These are phyloP conservation scores for Elymnias hypermnestra DNA, from an alignment of 1,140 invertebrate species.

Conservation along the genomic window DNA sequence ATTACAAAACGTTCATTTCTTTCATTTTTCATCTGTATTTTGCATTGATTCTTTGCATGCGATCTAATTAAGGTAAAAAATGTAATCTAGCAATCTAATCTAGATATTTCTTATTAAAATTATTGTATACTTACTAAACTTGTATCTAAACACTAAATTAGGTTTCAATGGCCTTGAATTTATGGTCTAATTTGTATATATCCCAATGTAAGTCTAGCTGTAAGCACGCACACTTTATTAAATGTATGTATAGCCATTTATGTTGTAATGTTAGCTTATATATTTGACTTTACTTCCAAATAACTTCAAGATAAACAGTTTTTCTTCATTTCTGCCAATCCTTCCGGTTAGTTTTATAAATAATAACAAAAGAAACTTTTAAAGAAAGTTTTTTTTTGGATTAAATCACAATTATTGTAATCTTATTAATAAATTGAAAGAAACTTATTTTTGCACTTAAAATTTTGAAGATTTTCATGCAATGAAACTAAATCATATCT, in stretches of 20 bases:
- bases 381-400: no score
- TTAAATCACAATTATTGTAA: no score
- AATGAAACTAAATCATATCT: no score
- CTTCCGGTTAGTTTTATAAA: no score
- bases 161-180: conserved; percentile 26
- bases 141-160: conserved; percentile 13
- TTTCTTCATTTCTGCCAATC: background rate
- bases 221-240: conserved; percentile 44
- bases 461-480: no score
- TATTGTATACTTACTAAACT: conserved; percentile 19
- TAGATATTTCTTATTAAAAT: conserved; percentile 15
- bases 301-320: background rate
- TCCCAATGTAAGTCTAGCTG: conserved; percentile 24
- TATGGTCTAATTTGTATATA: conserved; percentile 41
- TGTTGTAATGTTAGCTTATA: conserved; percentile 1
- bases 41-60: conserved; percentile 4
- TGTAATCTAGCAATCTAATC: conserved; percentile 3
- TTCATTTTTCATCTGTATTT: background rate
- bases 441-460: no score
- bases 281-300: background rate
- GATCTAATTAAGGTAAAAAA: conserved; percentile 6
- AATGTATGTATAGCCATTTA: conserved; percentile 14
- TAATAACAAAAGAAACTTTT: no score
- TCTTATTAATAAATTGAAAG: no score
- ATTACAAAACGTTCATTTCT: no score